Base-by-base conservation (phyloP, 2,797 vertebrate species). In the Mormyrops attenuatus region DNA sequence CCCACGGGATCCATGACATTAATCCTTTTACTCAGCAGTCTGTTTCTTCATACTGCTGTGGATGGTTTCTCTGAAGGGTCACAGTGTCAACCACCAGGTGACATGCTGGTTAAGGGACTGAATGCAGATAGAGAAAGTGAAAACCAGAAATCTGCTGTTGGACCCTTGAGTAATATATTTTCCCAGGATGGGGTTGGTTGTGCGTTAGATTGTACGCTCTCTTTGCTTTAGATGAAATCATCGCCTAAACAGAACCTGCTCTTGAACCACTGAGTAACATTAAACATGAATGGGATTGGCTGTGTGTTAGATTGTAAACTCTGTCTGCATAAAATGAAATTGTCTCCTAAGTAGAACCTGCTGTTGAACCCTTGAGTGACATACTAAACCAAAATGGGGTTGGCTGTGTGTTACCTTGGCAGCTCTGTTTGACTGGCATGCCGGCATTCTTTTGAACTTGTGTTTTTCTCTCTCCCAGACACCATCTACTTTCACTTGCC, bases 401-500 rank as follows among this genome's bases (percentile, higher is more conserved):
- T 6, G 34, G 34, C 6, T 41, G 69, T 77, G 34, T 20, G 69
- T 77, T 15, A 34, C n/a, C 13, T 34, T 17, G 30, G 6, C 9
- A 15, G 69, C 15, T 41, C 5, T 77, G 38, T 44, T 26, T 69
- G 26, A 34, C 66, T 69, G 66, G 11, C 66, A 11, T 1, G n/a
- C 57, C n/a, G n/a, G 2, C 60, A 66, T 66, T 66, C 13, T 15
- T 69, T 15, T 38, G 66, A 69, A 34, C 30, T 13, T 69, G 11
- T 69, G 63, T 69, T 66, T 1, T 69, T 69, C 66, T 69, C 66
- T 30, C 66, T 90, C 41, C 41, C 87, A 97, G 97, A 97, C 92
- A 98, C 97, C 0, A 96, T 99, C 86, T 99, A 96, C 94, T 99
- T 99, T 91, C 98, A 99, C 92, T 96, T 99, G 91, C 98, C 98